Evolutionary conservation across 2,888 invertebrate genomes (phyloP).

Genomic region (Cyclophora punctaria): DNA sequence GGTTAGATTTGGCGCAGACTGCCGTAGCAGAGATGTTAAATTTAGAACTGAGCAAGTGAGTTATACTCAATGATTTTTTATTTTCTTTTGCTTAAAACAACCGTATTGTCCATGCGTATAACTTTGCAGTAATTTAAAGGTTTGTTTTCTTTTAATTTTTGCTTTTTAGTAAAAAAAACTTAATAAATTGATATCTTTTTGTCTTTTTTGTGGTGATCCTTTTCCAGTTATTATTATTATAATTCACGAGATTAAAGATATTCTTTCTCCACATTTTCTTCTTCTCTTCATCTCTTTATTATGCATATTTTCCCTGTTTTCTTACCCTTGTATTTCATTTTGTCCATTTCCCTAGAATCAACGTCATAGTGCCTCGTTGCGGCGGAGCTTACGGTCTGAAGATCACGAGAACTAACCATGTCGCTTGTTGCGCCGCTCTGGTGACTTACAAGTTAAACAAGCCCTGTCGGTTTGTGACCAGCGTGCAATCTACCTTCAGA

Average conservation of each 20-base stretch:
- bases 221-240: too few species aligned
- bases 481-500: slow-evolving; percentile 83
- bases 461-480: slow-evolving; percentile 82
- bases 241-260: too few species aligned
- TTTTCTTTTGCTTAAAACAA: neutral
- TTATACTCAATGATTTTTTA: neutral
- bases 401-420: slow-evolving; percentile 75
- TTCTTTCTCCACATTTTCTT: too few species aligned
- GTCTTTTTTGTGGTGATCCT: too few species aligned
- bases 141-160: too few species aligned
- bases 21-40: slow-evolving; percentile 67
- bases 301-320: too few species aligned
- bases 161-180: too few species aligned
- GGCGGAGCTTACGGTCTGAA: slow-evolving; percentile 82
- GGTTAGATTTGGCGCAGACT: slow-evolving; percentile 70
- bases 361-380: slow-evolving; percentile 35
- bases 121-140: too few species aligned
- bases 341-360: slow-evolving; percentile 30
- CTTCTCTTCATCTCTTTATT: too few species aligned
- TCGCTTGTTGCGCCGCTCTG: slow-evolving; percentile 80
- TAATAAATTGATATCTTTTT: too few species aligned
- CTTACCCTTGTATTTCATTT: too few species aligned
- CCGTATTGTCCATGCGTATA: neutral
- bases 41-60: slow-evolving; percentile 74
- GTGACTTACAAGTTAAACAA: slow-evolving; percentile 78